Base-by-base conservation (phyloP, 1,140 invertebrate genomes). In the Zelostemma sp. region DNA sequence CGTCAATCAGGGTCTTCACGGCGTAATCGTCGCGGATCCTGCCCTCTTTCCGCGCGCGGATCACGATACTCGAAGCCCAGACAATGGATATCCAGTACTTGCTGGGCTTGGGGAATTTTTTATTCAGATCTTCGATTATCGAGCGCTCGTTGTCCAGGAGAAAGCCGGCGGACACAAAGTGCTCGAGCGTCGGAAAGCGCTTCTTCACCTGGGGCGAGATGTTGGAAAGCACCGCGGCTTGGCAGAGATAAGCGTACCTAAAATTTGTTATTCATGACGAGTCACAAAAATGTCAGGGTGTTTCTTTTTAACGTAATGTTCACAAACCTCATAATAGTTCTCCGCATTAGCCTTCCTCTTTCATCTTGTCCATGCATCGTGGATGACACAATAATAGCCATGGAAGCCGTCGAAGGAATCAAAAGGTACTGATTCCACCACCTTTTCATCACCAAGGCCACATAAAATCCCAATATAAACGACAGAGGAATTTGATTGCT, bases 11-110 rank as follows among this genome's bases (percentile, higher is more conserved):
- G 0, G 94, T 95, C 79, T 79, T 96, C 94, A 74, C 96, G 94
- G 56, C 25, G 8, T 8, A 28, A 28, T 28, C 25, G 3, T 28
- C 95, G 45, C 95, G 89, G 70, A 98, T 96, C 71, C 94, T 86
- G 0, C 94, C 95, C 86, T 98, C 96, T 79, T 95, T 95, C 1
- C 96, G 87, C 17, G 93, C 93, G 31, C 93, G 86, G 0, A 93
- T 95, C 17, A 97, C 91, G 51, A 97, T 93, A 79, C 92, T 94
- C 2, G 93, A 91, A 0, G 95, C 94, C 96, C 96, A 97, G 15
- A 97, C 93, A 40, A 97, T 91, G 17, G 97, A 97, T 76, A 98
- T 89, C 95, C 96, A 98, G 80, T 96, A 95, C 79, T 97, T 97
- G 18, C 93, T 92, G 61, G 95, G 93, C 43, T 93, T 91, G 0